Conservation (phyloP, 1,140 invertebrate genomes). For the Elymnias hypermnestra region DNA sequence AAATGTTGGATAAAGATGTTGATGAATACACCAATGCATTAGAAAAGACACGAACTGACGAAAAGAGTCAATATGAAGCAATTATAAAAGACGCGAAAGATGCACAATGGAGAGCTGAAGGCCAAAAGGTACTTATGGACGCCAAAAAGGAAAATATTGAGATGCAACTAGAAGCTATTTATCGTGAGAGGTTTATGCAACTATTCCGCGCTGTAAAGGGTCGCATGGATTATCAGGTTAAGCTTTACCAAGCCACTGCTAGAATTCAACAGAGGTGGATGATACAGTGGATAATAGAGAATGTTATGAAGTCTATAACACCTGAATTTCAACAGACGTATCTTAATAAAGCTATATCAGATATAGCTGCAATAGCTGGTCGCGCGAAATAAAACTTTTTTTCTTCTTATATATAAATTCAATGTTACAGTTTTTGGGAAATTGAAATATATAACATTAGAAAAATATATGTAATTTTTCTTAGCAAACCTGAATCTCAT, state of each 20-base stretch:
- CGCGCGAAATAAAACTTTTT: background rate
- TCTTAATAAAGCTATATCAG: slow-evolving; percentile 40
- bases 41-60: slow-evolving; percentile 32
- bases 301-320: slow-evolving; percentile 51
- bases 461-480: no score
- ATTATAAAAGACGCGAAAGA: slow-evolving; percentile 82
- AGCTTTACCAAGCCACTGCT: slow-evolving; percentile 27
- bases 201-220: slow-evolving; percentile 37
- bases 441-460: no score
- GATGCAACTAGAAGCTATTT: slow-evolving; percentile 93
- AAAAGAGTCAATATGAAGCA: slow-evolving; percentile 50
- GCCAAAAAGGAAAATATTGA: slow-evolving; percentile 93
- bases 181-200: slow-evolving; percentile 78
- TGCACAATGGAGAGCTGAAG: slow-evolving; percentile 85
- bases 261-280: slow-evolving; percentile 66
- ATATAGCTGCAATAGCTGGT: slow-evolving; percentile 32
- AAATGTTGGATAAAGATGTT: slow-evolving; percentile 81
- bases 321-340: slow-evolving; percentile 48
- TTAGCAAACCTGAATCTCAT: no score
- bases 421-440: no score
- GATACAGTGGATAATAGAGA: slow-evolving; percentile 51
- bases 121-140: slow-evolving; percentile 85
- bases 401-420: no score
- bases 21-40: slow-evolving; percentile 73
- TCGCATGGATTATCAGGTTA: slow-evolving; percentile 55